Evolutionary conservation across 2,888 invertebrate species (phyloP).

Genomic region (Uloborus plumipes): DNA sequence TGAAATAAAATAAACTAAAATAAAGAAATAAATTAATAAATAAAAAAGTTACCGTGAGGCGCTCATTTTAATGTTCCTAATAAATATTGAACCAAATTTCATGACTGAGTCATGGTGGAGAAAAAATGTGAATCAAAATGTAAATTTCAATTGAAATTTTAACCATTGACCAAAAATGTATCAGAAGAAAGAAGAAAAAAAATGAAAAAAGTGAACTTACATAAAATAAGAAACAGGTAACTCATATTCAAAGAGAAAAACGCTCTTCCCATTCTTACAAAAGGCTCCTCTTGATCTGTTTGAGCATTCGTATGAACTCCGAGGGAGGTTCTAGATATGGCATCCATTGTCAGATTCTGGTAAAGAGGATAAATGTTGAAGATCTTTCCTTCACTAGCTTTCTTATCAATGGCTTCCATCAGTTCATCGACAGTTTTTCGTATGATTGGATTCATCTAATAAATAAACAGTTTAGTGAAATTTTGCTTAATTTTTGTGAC

Average conservation of each 20-base stretch:
- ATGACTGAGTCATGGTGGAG: no score
- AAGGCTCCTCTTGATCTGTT: conserved; percentile 34
- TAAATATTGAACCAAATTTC: no score
- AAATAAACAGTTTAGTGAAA: no score
- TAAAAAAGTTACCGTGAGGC: no score
- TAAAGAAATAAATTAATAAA: no score
- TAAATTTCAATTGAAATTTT: no score
- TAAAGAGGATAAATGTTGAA: conserved; percentile 60
- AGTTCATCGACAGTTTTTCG: conserved; percentile 8
- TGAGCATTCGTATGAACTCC: conserved; percentile 57
- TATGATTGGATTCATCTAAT: conserved; percentile 11
- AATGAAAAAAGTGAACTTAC: not conserved
- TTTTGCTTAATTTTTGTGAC: no score
- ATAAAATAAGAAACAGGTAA: not conserved
- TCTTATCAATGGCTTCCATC: conserved; percentile 8
- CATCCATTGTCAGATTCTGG: conserved; percentile 53
- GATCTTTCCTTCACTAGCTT: conserved; percentile 20
- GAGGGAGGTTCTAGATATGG: conserved; percentile 47
- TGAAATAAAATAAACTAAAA: no score
- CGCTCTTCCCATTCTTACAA: not conserved
- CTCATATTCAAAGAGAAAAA: not conserved
- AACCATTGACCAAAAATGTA: no score
- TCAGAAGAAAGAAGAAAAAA: no score
- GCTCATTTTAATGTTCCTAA: no score
- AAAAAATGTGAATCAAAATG: no score